These are phyloP conservation scores for Bos taurus DNA, from an alignment of 2,113 vertebrate genomes.

Conservation along the genomic window DNA sequence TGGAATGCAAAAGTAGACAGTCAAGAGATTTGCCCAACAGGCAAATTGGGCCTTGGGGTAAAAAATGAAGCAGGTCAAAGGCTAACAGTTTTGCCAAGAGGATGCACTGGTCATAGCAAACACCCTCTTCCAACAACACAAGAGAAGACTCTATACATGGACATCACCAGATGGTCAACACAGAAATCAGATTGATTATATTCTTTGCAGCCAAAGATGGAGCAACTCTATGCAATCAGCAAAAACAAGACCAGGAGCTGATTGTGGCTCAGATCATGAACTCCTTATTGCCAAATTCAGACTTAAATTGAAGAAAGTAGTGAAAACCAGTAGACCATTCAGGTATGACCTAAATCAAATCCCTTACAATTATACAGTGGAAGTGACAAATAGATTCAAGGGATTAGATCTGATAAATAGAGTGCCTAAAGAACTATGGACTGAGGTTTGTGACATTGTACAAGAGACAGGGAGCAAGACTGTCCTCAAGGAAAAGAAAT, in stretches of 20 bases:
- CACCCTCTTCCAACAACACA: not conserved
- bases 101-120: not conserved
- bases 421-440: not conserved
- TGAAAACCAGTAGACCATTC: too few relatives aligned
- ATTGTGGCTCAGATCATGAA: not conserved
- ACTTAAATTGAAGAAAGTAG: too few relatives aligned
- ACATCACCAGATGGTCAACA: not conserved
- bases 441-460: not conserved
- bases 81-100: not conserved
- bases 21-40: not conserved
- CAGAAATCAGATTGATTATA: not conserved
- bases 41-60: not conserved
- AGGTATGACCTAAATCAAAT: not conserved
- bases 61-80: not conserved
- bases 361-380: not conserved
- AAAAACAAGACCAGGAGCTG: fast-evolving
- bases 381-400: not conserved
- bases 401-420: not conserved
- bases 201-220: not conserved
- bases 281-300: not conserved
- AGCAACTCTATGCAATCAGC: not conserved
- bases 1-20: not conserved
- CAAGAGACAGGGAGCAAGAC: not conserved
- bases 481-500: not conserved
- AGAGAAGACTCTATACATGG: not conserved